Base-by-base conservation (phyloP, 2,888 invertebrate genomes). In the Spodoptera exigua region DNA sequence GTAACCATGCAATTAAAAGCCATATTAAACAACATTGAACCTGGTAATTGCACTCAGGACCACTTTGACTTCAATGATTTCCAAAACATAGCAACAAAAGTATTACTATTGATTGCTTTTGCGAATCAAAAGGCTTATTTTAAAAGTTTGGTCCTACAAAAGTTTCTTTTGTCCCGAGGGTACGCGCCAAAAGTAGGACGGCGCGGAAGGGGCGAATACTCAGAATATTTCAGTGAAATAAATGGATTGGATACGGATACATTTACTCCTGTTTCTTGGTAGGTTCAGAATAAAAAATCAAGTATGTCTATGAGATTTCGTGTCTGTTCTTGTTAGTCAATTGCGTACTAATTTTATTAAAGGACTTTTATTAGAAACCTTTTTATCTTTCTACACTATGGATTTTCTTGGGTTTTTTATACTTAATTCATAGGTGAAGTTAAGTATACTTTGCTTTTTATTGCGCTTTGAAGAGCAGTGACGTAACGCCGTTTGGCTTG, bases 81-180 rank as follows among this genome's bases (percentile, higher is more conserved):
- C 4, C 21, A 21, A 37, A 72, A 49, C 32, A 49, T 46, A 16
- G 18, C 14, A 11, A 27, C 14, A 11, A 14, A 11, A 47, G 10
- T 10, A 14, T n/a, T 68, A 32, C 51, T 55, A 52, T 61, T 61
- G 55, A 67, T 73, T 27, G 56, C 43, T 44, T 55, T 21, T 11
- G 18, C 34, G 40, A 48, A 45, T 59, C 53, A 56, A 67, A 65
- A 61, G 62, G 77, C 53, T 68, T 68, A 59, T 76, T 68, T 68
- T 49, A 52, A 73, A 76, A 72, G 74, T 73, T 66, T 57, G 16
- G 44, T 43, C 21, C 36, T 12, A 43, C 40, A 52, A 56, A 62
- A 68, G 17, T 73, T 76, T 27, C 35, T 44, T 76, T 62, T 69
- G 49, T 73, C 54, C 55, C 62, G 7, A 18, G 35, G 63, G 70